Base-by-base conservation (phyloP, 30 jellyfish, hydroid and myxozoan species). In the Clytia hemisphaerica region DNA sequence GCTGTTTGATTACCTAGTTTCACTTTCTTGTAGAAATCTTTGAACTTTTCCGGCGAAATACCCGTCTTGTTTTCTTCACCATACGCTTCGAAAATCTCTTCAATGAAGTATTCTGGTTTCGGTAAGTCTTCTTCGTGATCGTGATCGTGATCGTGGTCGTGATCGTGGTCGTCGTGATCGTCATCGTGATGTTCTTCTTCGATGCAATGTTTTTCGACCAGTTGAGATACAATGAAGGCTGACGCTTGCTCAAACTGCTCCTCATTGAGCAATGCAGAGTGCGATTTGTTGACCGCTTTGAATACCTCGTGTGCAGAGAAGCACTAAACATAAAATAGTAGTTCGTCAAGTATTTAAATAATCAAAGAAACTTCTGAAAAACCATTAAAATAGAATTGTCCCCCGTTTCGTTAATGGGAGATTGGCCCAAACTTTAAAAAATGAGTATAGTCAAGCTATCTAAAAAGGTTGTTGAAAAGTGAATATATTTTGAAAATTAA, bases 281-380 rank as follows among this genome's bases (percentile, higher is more conserved):
- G 57, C 2, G 92, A 58, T 2, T 77, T 58, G 21, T 82, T 82
- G 46, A 90, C 54, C 31, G 82, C 93, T 12, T 58, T 61, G 55
- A 71, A 44, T 16, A 85, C 96, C 26, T 78, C 93, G 18, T 85
- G 84, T 44, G 76, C 83, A 48, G 69, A 79, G 62, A 77, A 85
- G 59, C 96, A 85, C 96, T 85, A 37, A 32, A 83, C 42, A 6
- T 3, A 55, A 54, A 68, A 28, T 26, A 45, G n/a, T n/a, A n/a
- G n/a, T n/a, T n/a, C n/a, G n/a, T n/a, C n/a, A n/a, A n/a, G n/a
- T n/a, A n/a, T n/a, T n/a, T n/a, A n/a, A n/a, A n/a, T n/a, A n/a
- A n/a, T n/a, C n/a, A n/a, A n/a, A n/a, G n/a, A n/a, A n/a, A n/a
- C n/a, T n/a, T n/a, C n/a, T n/a, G n/a, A n/a, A n/a, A n/a, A n/a